Evolutionary conservation across 2,113 vertebrate species (phyloP).

Genomic region (Chaetops frenatus): DNA sequence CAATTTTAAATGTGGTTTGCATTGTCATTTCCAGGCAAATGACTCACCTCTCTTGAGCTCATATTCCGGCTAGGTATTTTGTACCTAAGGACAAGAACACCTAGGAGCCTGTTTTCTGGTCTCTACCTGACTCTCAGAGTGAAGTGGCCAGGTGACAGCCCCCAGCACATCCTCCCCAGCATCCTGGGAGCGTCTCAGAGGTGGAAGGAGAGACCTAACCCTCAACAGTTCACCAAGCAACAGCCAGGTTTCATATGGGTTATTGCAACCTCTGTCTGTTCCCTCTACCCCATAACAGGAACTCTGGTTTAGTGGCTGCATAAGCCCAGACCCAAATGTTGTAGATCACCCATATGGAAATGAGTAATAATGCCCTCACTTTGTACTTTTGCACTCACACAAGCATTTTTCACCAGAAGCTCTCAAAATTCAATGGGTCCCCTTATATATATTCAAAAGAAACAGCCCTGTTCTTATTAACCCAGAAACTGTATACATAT

Average conservation of each 20-base stretch:
- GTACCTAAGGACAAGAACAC: not conserved
- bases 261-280: not conserved
- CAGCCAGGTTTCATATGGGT: not conserved
- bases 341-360: not conserved
- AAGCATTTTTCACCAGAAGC: not conserved
- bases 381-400: not conserved
- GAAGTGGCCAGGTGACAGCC: not conserved
- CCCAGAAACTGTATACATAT: not conserved
- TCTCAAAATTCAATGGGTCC: not conserved
- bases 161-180: not conserved
- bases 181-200: not conserved
- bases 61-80: not conserved
- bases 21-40: not conserved
- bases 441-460: not conserved
- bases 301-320: not conserved
- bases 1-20: not conserved
- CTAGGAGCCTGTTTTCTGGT: not conserved
- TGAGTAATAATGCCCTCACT: not conserved
- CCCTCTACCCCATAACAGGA: not conserved
- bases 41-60: not conserved
- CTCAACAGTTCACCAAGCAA: not conserved
- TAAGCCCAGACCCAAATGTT: not conserved
- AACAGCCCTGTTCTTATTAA: not conserved
- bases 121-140: not conserved
- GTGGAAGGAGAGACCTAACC: not conserved